Evolutionary conservation across 2,797 vertebrate genomes (phyloP), one percentile per base, ranked within the genome.

Genomic region (Eutrigla gurnardus): DNA sequence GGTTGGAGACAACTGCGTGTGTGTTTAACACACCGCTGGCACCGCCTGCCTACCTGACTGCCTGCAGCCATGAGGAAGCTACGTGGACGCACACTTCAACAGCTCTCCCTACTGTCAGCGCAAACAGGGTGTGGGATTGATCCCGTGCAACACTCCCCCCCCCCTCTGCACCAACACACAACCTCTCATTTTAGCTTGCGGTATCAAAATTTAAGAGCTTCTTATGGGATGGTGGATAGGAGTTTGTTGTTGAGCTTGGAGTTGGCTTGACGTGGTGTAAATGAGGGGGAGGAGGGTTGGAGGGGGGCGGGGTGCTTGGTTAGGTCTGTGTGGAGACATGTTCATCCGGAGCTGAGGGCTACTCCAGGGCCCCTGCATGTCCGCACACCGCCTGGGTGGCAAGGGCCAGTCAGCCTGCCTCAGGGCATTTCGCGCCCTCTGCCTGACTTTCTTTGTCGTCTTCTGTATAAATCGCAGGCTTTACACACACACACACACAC

Each of bases 351-450:
- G 72, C 68, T 75, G 78, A 86, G 88, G 89, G 88, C 91, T 70
- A 78, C 85, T 89, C 79, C 73, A 61, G 83, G 87, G 89, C 88
- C 70, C 80, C 60, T 76, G 75, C 81, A 13, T 87, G 83, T 87
- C 85, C 68, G n/a, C 88, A 87, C 84, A 92, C 87, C 77, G 89
- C 80, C 91, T 94, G 86, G 91, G 94, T 91, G 91, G 92, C 92
- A 83, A 91, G 93, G 94, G 93, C 94, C 91, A 92, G 93, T 92
- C 90, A 89, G 87, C 86, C 90, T 80, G 95, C 96, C 95, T 63
- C 75, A 60, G 93, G 96, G 92, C 93, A 92, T 94, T 92, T 94
- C 82, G 89, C 88, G 88, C 81, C 87, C 70, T 88, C 85, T 65
- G 82, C 52, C 80, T 87, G 81, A 82, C 81, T 81, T 80, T 82